These are phyloP conservation scores for Drosophila picticornis DNA, from an alignment of 2,888 invertebrate species.

Conservation along the genomic window DNA sequence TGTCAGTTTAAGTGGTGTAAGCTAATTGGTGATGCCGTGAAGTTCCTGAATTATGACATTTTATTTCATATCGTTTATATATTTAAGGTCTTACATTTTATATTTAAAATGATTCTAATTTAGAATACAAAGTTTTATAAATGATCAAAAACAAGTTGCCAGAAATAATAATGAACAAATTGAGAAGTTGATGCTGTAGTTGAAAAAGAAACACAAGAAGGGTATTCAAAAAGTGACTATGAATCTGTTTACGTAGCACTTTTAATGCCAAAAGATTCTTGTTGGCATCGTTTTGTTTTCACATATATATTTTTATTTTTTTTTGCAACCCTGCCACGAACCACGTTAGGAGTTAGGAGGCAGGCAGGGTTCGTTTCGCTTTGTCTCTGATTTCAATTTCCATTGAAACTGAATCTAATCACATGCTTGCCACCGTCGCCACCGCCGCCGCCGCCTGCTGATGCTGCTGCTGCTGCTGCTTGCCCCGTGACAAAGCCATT, in stretches of 20 bases:
- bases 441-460: constrained; percentile 70
- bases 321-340: constrained; percentile 21
- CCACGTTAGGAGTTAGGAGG: background rate
- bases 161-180: background rate
- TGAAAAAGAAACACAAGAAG: background rate
- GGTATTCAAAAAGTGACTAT: constrained; percentile 15
- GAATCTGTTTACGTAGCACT: constrained; percentile 50
- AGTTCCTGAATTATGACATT: background rate
- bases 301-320: constrained; percentile 2
- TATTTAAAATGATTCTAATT: background rate
- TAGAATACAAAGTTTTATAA: accelerated
- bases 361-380: constrained; percentile 30
- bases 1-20: background rate
- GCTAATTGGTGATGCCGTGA: background rate
- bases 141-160: background rate
- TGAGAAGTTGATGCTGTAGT: background rate
- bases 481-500: constrained; percentile 38
- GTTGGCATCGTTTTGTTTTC: constrained; percentile 36
- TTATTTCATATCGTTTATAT: background rate
- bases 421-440: constrained; percentile 55
- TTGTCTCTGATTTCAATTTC: constrained; percentile 81
- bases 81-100: background rate
- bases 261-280: constrained; percentile 56
- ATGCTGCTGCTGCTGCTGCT: constrained; percentile 42
- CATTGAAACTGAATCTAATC: constrained; percentile 84